Base-by-base conservation (phyloP, 2,888 invertebrate species). In the Phyllotreta cruciferae region DNA sequence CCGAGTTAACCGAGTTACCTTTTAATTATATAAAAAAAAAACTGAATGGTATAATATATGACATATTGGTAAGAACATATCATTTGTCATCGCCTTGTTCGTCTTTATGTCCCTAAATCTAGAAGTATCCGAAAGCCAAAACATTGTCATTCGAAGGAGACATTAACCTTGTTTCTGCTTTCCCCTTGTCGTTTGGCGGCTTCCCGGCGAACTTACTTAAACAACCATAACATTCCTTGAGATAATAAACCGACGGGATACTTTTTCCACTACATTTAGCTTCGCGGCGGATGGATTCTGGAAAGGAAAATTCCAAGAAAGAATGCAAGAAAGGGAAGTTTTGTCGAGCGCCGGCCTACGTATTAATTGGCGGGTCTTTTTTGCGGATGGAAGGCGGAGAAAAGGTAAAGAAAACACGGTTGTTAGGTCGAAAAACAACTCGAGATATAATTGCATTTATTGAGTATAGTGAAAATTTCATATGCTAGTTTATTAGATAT, bases 81-180 rank as follows among this genome's bases (percentile, higher is more conserved):
- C n/a, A n/a, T 24, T 24, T 24, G 24, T 24, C 24, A 24, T 24
- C 24, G 24, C 4, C 24, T 24, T 24, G 24, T 24, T 24, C 2
- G 24, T 3, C 4, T 24, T 24, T 24, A 24, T 1, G 24, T 1
- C 24, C 24, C 4, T 24, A 24, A 24, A 24, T 24, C 24, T 24
- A 1, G 24, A 24, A 24, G 24, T 24, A 24, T 24, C 24, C 50
- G 57, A 39, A 60, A 36, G 8, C 11, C 53, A n/a, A 39, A 61
- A 64, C 60, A 56, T 57, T 56, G 56, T 14, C 39, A 53, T 56
- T 61, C 53, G 53, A 53, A 56, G 13, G 42, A 42, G 44, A 49
- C 34, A 52, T 64, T 53, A 64, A 61, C 56, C 37, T 41, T 61
- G 56, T 57, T 61, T 64, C 14, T 60, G 60, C 58, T 60, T 60